These are phyloP conservation scores for Plebejus anna DNA, from an alignment of 2,888 invertebrate species.

Conservation along the genomic window DNA sequence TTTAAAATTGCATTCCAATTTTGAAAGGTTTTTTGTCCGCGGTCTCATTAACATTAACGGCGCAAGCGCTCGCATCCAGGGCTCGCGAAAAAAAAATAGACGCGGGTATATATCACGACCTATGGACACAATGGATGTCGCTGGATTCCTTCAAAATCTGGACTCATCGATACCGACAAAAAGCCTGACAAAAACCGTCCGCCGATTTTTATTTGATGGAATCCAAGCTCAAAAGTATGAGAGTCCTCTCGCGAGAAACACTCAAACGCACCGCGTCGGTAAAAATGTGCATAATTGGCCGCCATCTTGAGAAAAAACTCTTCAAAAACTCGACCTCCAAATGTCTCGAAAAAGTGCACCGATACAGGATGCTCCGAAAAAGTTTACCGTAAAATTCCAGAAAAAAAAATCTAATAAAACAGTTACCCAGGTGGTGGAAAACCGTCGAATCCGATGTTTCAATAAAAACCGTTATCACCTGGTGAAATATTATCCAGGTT, in stretches of 20 bases:
- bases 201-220: constrained; percentile 76
- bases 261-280: constrained; percentile 71
- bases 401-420: constrained; percentile 13
- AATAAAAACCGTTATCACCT: constrained; percentile 16
- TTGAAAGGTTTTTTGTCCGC: not conserved
- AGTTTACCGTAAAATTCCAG: constrained; percentile 18
- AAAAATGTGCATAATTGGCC: constrained; percentile 79
- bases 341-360: constrained; percentile 75
- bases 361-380: constrained; percentile 57
- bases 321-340: constrained; percentile 75
- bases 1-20: constrained; percentile 9
- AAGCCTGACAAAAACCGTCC: constrained; percentile 65
- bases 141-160: constrained; percentile 68
- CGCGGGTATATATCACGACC: constrained; percentile 33
- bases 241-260: constrained; percentile 47
- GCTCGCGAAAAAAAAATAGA: constrained; percentile 8
- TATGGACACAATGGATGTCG: constrained; percentile 37
- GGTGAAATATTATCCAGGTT: not conserved
- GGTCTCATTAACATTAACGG: constrained; percentile 8
- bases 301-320: constrained; percentile 67
- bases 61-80: constrained; percentile 3
- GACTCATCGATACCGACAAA: constrained; percentile 72
- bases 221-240: constrained; percentile 68
- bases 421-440: constrained; percentile 3
- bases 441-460: not conserved